Evolutionary conservation across 2,797 vertebrate genomes (phyloP).

Genomic region (Novumbra hubbsi): DNA sequence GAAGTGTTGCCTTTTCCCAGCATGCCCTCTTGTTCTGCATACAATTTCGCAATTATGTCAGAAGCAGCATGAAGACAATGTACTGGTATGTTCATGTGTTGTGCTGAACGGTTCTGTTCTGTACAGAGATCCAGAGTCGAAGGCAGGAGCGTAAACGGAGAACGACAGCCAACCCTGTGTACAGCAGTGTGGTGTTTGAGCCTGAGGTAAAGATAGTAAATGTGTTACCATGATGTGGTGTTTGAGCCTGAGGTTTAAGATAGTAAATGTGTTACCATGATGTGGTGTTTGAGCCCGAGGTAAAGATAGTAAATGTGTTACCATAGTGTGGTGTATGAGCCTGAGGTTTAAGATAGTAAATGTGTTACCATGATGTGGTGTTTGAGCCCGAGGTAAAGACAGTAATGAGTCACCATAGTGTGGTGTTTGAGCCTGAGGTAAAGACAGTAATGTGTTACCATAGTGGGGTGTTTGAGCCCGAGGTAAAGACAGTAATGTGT

Average conservation of each 20-base stretch:
- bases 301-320: slow-evolving; percentile 47
- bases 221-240: not conserved
- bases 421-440: slow-evolving; percentile 89
- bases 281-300: slow-evolving; percentile 81
- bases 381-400: slow-evolving; percentile 85
- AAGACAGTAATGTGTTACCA: not conserved
- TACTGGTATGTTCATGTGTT: not conserved
- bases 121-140: slow-evolving; percentile 88
- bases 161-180: slow-evolving; percentile 87
- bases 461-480: no score
- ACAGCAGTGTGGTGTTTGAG: slow-evolving; percentile 86
- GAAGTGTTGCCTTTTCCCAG: not conserved
- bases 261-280: not conserved
- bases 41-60: not conserved
- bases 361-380: not conserved
- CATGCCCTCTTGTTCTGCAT: not conserved
- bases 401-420: slow-evolving; percentile 54
- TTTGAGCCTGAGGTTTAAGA: slow-evolving; percentile 86
- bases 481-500: no score
- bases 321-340: no score
- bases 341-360: no score
- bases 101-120: not conserved
- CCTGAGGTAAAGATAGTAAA: slow-evolving; percentile 76
- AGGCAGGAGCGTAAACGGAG: slow-evolving; percentile 87
- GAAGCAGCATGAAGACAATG: not conserved